Evolutionary conservation across 2,113 vertebrate genomes (phyloP).

Genomic region (Australoheros scitulus): DNA sequence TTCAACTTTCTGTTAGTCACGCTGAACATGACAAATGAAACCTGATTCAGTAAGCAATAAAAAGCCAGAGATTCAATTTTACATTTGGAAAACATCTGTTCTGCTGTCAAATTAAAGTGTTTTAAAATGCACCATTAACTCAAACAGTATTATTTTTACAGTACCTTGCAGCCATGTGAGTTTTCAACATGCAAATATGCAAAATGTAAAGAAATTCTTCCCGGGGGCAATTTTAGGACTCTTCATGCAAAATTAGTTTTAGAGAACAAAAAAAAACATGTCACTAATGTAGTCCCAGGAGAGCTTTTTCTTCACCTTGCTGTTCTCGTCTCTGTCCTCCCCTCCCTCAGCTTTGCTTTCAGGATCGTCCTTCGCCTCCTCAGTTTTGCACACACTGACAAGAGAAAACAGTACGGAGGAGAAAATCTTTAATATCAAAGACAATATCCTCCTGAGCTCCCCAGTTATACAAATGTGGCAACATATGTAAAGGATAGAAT

Average conservation of each 20-base stretch:
- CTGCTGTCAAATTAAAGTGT: background rate
- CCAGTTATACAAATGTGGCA: background rate
- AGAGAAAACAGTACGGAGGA: background rate
- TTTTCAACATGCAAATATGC: background rate
- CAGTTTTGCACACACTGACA: conserved; percentile 67
- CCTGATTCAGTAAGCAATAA: background rate
- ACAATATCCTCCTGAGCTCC: background rate
- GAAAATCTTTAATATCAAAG: background rate
- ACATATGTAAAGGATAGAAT: background rate
- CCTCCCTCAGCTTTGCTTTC: conserved; percentile 68
- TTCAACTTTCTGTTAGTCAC: background rate
- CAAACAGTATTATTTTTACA: background rate
- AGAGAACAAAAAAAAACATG: background rate
- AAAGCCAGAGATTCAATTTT: background rate
- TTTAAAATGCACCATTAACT: conserved; percentile 1
- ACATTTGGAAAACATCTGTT: background rate
- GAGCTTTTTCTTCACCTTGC: conserved; percentile 57
- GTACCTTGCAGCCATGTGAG: background rate
- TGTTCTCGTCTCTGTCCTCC: conserved; percentile 66
- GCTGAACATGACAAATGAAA: background rate
- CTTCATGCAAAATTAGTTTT: background rate
- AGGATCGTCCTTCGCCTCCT: conserved; percentile 69
- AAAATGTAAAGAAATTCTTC: background rate
- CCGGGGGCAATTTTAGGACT: background rate
- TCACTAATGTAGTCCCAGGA: background rate